Conservation (phyloP, 2,113 vertebrate species). For the Lamprotornis superbus region DNA sequence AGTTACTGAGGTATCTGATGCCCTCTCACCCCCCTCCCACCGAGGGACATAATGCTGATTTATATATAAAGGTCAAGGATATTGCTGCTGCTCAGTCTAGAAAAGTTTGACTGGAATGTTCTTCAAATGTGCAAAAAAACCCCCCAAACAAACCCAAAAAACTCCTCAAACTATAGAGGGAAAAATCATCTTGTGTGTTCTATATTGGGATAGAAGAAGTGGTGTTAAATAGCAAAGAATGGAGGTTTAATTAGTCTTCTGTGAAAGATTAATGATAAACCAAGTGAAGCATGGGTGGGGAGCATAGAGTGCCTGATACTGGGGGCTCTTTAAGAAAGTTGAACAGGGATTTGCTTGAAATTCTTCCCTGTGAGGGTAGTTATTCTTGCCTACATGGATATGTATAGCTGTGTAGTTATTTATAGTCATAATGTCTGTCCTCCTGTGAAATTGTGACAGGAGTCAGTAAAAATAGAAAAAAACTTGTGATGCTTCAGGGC, state of each 20-base stretch:
- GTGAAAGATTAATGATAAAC: background rate
- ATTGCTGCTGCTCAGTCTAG: background rate
- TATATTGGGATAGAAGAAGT: background rate
- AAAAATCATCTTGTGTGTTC: background rate
- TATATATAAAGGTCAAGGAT: background rate
- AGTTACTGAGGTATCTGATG: background rate
- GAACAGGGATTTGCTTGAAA: background rate
- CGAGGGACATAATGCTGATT: background rate
- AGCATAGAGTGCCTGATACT: background rate
- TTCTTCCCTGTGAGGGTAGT: background rate
- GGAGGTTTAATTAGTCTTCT: background rate
- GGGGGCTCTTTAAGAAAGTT: background rate
- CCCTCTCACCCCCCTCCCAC: background rate
- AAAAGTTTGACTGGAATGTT: background rate
- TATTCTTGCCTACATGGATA: background rate
- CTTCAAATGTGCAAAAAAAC: background rate
- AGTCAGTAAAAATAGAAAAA: slow-evolving; percentile 12
- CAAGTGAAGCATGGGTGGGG: background rate
- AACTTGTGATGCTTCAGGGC: background rate
- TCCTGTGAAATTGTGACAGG: background rate
- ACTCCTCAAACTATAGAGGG: background rate
- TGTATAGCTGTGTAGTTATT: background rate
- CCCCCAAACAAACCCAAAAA: background rate
- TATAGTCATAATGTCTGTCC: background rate
- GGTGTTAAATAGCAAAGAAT: background rate